Percentiles rank a stretch among this genome's conserved stretches.
Evolutionary conservation across 2,888 invertebrate species (phyloP).

Genomic region (Plebejus argus): DNA sequence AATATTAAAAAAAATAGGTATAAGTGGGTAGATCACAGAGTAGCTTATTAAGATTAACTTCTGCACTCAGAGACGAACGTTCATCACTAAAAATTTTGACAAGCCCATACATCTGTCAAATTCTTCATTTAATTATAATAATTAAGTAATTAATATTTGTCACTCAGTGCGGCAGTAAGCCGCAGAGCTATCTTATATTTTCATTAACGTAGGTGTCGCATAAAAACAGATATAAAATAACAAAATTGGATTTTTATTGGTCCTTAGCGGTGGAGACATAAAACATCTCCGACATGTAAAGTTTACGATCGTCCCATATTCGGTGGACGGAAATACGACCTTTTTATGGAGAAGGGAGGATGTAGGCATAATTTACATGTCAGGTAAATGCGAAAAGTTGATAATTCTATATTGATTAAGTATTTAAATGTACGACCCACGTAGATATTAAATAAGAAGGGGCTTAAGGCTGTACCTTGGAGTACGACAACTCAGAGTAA

Average conservation of each 20-base stretch:
- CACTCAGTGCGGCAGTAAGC: too few relatives aligned
- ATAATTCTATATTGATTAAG: background rate
- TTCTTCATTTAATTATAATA: too few relatives aligned
- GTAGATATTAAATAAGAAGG: too few relatives aligned
- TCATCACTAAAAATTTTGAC: too few relatives aligned
- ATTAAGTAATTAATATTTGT: too few relatives aligned
- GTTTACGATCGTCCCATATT: slow-evolving; percentile 36
- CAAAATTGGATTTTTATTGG: background rate
- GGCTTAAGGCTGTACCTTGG: background rate
- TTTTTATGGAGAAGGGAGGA: slow-evolving; percentile 18
- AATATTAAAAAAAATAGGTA: too few relatives aligned
- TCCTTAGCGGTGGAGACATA: background rate
- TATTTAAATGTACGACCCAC: too few relatives aligned
- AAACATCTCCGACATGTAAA: slow-evolving; percentile 8
- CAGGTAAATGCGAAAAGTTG: slow-evolving; percentile 4
- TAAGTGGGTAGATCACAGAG: too few relatives aligned
- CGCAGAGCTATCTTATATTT: background rate
- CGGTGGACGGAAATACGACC: slow-evolving; percentile 47
- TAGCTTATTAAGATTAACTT: too few relatives aligned
- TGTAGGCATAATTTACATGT: background rate
- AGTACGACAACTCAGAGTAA: too few relatives aligned
- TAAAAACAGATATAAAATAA: slow-evolving; percentile 7
- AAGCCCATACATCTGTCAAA: too few relatives aligned
- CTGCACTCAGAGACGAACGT: too few relatives aligned
- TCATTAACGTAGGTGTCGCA: background rate